A percentile compares a stretch with the other conserved stretches of the same genome.
Evolutionary conservation across 2,797 vertebrate species (phyloP).

Genomic region (Cheirogaleus major): DNA sequence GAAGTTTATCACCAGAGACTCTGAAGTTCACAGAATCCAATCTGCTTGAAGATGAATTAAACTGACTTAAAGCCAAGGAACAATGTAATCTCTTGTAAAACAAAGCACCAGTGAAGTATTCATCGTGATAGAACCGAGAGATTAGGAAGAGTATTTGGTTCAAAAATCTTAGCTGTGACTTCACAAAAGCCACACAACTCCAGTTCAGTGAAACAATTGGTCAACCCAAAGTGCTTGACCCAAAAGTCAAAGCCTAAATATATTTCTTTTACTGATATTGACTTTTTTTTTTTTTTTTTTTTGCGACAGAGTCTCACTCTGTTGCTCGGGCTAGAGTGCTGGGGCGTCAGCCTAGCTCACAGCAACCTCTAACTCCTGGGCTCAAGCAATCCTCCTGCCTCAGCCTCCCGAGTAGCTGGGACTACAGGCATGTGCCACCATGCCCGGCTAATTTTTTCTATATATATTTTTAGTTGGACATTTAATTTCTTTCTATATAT

Average conservation of each 20-base stretch:
- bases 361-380: no score
- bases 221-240: neutral
- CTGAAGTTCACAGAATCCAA: neutral
- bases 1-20: neutral
- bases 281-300: neutral
- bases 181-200: neutral
- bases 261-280: neutral
- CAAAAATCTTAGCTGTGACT: neutral
- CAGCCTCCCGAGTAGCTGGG: no score
- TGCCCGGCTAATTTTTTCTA: no score
- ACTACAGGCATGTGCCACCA: no score
- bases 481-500: no score
- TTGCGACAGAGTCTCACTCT: no score
- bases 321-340: rapidly evolving
- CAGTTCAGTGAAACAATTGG: neutral
- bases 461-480: no score
- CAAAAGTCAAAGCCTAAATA: neutral
- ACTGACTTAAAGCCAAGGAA: neutral
- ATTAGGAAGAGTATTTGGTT: neutral
- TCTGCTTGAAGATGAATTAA: neutral
- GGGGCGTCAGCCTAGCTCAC: no score
- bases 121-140: neutral
- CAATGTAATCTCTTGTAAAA: neutral
- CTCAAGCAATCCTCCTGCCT: no score
- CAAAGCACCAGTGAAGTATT: neutral